These are phyloP conservation scores for Mimachlamys varia DNA, from an alignment of 2,888 invertebrate species.

Conservation along the genomic window DNA sequence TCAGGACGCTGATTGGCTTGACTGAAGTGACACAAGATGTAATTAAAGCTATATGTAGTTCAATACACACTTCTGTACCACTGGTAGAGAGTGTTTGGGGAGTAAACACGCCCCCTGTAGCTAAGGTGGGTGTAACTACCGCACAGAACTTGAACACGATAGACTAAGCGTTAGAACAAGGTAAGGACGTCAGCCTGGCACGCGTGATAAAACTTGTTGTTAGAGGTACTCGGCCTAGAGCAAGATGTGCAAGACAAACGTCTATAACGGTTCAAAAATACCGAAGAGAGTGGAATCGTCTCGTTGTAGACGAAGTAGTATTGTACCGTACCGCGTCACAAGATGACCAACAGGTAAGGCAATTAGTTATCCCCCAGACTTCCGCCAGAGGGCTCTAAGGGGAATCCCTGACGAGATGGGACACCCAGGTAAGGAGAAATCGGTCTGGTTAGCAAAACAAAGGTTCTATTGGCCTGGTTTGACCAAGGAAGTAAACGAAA, in stretches of 20 bases:
- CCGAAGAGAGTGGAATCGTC: not conserved
- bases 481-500: slow-evolving; percentile 9
- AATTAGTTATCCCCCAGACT: slow-evolving; percentile 32
- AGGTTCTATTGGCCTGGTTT: too few relatives aligned
- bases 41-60: slow-evolving; percentile 15
- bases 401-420: slow-evolving; percentile 38
- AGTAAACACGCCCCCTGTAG: too few relatives aligned
- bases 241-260: not conserved
- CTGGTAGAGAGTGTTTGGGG: not conserved
- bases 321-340: slow-evolving; percentile 23
- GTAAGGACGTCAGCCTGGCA: too few relatives aligned
- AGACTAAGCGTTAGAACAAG: too few relatives aligned
- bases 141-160: too few relatives aligned
- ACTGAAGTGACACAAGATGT: not conserved
- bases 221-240: too few relatives aligned
- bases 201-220: too few relatives aligned
- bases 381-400: not conserved
- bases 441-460: slow-evolving; percentile 38
- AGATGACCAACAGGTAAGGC: not conserved
- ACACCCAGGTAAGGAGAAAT: slow-evolving; percentile 43
- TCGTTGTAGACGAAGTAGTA: not conserved
- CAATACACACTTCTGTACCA: not conserved
- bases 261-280: not conserved
- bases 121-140: too few relatives aligned
- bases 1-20: slow-evolving; percentile 45